phyloP scores from a whole-genome alignment of 2,113 vertebrate species.

The Pomatorhinus ruficollis region DNA sequence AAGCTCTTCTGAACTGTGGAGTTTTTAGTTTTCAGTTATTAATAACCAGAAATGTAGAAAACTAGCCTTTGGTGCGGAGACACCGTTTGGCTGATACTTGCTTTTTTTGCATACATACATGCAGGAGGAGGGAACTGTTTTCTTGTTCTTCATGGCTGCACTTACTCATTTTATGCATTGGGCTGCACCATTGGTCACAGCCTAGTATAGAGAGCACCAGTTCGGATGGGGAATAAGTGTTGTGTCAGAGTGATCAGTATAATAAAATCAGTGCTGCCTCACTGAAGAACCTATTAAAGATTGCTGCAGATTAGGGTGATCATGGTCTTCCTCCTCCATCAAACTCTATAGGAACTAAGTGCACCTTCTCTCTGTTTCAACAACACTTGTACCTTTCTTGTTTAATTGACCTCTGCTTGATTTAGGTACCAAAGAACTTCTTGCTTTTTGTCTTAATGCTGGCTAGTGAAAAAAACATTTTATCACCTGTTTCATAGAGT shows the following conservation, averaged over 20 bases:
- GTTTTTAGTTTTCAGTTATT: neutral
- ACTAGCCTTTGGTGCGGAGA: neutral
- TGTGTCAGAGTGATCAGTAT: neutral
- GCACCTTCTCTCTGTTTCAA: neutral
- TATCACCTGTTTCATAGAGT: neutral
- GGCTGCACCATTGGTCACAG: neutral
- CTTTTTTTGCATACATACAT: accelerated
- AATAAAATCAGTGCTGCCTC: neutral
- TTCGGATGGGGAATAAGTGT: neutral
- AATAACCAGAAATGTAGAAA: neutral
- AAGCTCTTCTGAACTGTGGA: neutral
- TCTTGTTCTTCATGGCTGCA: neutral
- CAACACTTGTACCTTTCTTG: neutral
- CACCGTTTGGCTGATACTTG: neutral
- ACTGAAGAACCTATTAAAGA: neutral
- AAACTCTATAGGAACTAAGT: neutral
- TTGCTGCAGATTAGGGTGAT: neutral
- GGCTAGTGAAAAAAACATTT: neutral
- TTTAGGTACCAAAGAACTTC: neutral
- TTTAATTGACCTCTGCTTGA: neutral
- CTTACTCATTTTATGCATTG: neutral
- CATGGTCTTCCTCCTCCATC: neutral
- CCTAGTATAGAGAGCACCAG: neutral
- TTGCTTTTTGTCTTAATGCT: neutral
- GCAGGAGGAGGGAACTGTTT: neutral